phyloP scores from a whole-genome alignment of 2,888 invertebrate species.

The Diarsia brunnea region DNA sequence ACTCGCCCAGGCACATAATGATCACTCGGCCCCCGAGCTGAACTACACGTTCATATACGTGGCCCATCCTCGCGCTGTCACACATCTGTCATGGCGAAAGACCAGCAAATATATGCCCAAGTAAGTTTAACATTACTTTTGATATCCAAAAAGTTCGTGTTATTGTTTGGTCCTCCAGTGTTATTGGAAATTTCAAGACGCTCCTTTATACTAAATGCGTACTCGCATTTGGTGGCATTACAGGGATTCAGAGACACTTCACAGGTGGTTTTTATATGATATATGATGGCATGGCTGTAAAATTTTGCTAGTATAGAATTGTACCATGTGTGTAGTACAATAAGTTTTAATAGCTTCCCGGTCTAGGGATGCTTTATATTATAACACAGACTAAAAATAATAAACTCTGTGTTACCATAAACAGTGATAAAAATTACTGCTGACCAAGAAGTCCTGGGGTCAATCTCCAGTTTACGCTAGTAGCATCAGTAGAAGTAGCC shows the following conservation, averaged over 20 bases:
- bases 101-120: conserved; percentile 99
- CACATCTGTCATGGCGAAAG: conserved; percentile 99
- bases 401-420: too few relatives aligned
- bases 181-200: background rate
- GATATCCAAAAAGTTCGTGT: background rate
- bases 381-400: too few relatives aligned
- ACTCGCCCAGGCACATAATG: conserved; percentile 94
- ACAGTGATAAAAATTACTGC: background rate
- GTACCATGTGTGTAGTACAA: background rate
- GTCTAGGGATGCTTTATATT: background rate
- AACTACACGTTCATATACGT: conserved; percentile 98
- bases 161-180: background rate
- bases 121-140: conserved; percentile 86
- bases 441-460: background rate
- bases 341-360: background rate
- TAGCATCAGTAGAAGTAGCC: background rate
- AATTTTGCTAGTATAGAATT: background rate
- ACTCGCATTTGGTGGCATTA: background rate
- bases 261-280: background rate
- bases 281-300: background rate
- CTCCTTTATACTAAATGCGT: background rate
- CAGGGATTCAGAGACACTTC: background rate
- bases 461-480: background rate
- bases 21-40: conserved; percentile 92
- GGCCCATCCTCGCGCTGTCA: conserved; percentile 99